Conservation (phyloP, 2,888 invertebrate species). For the Napeogenes sylphis region DNA sequence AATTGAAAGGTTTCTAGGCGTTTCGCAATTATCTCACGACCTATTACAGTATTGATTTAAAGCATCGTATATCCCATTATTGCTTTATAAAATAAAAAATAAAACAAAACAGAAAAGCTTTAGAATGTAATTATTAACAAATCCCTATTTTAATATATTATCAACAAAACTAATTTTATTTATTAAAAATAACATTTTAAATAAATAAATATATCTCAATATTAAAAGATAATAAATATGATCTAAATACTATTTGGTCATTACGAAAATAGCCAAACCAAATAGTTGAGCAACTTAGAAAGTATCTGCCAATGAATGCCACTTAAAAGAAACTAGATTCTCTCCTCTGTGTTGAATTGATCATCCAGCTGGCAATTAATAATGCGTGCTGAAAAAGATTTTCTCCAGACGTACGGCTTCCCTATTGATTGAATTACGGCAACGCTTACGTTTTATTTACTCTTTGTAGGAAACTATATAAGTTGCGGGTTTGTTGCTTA, state of each 20-base stretch:
- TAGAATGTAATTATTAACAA: too few species aligned
- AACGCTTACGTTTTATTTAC: conserved; percentile 5
- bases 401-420: conserved; percentile 59
- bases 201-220: too few species aligned
- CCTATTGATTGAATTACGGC: conserved; percentile 33
- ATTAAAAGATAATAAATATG: too few species aligned
- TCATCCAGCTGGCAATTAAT: conserved; percentile 47
- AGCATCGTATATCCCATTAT: conserved; percentile 4
- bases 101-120: too few species aligned
- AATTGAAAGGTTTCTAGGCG: conserved; percentile 5
- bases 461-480: conserved; percentile 1
- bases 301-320: conserved; percentile 1
- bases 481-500: not conserved
- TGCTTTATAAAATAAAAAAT: not conserved
- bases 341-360: conserved; percentile 24
- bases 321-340: conserved; percentile 32
- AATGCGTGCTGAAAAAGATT: conserved; percentile 69
- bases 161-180: too few species aligned
- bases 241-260: not conserved
- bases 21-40: conserved; percentile 48
- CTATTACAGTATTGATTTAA: conserved; percentile 51
- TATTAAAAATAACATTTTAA: too few species aligned
- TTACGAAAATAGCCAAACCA: not conserved
- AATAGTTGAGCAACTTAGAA: not conserved
- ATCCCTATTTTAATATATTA: too few species aligned